Evolutionary conservation across 2,113 vertebrate species (phyloP).

Genomic region (Tinamus guttatus): DNA sequence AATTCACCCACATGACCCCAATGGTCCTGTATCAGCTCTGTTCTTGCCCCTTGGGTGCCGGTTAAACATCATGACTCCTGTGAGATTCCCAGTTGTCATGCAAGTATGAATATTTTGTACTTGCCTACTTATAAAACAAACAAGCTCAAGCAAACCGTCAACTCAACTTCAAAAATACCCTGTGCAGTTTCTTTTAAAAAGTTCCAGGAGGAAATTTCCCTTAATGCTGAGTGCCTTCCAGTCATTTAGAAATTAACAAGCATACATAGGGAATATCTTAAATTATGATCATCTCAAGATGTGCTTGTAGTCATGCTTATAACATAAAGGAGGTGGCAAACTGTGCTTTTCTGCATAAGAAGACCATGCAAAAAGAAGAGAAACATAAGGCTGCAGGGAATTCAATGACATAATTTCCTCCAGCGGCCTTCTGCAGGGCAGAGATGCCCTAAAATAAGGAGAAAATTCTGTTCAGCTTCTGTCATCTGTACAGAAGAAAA

Average conservation of each 20-base stretch:
- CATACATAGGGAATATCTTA: background rate
- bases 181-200: constrained; percentile 18
- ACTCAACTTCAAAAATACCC: constrained; percentile 29
- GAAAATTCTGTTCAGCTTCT: background rate
- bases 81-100: background rate
- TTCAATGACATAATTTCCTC: background rate
- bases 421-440: background rate
- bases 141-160: constrained; percentile 28
- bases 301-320: background rate
- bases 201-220: constrained; percentile 14
- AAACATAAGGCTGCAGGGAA: background rate
- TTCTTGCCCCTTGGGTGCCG: background rate
- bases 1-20: background rate
- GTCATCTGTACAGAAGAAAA: background rate
- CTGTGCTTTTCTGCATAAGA: background rate
- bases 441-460: background rate
- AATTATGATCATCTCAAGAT: background rate
- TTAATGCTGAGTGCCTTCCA: constrained; percentile 27
- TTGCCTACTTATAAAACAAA: constrained; percentile 13
- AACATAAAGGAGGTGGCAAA: background rate
- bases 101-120: constrained; percentile 34
- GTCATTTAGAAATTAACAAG: constrained; percentile 35
- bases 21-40: background rate
- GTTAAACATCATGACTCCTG: background rate
- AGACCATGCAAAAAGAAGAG: background rate